Conservation (phyloP, 2,888 invertebrate genomes). For the Rotaria macrura region DNA sequence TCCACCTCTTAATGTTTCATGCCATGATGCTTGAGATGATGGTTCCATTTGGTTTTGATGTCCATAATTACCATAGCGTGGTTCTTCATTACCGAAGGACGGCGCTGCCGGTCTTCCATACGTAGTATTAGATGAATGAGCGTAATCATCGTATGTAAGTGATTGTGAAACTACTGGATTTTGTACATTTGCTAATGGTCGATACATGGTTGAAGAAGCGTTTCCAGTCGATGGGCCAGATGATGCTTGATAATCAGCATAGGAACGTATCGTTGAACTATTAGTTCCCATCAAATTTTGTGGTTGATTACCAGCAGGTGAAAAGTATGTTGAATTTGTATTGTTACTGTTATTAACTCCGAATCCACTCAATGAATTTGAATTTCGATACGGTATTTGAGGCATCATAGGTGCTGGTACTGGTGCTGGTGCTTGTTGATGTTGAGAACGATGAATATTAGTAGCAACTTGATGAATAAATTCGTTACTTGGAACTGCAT, state of each 20-base stretch:
- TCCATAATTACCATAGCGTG: background rate
- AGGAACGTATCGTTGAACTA: background rate
- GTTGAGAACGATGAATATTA: background rate
- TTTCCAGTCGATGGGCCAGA: background rate
- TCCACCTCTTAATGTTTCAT: background rate
- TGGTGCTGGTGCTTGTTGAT: background rate
- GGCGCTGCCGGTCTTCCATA: background rate
- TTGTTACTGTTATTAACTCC: background rate
- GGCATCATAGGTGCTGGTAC: background rate
- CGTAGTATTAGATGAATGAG: background rate
- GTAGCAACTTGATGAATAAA: background rate
- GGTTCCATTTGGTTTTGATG: background rate
- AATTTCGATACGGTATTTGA: background rate
- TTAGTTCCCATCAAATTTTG: background rate
- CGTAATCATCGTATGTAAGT: background rate
- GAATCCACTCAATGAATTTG: background rate
- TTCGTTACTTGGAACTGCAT: background rate
- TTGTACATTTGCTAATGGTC: background rate
- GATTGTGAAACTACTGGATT: background rate
- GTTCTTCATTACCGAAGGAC: background rate
- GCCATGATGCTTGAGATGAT: background rate
- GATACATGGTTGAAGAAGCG: background rate
- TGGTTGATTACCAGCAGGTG: background rate
- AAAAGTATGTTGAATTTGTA: background rate
- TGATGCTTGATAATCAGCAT: constrained; percentile 9